Evolutionary conservation across 2,888 invertebrate genomes (phyloP), one percentile per base, ranked within the genome.

Genomic region (Iselma pallidipennis): DNA sequence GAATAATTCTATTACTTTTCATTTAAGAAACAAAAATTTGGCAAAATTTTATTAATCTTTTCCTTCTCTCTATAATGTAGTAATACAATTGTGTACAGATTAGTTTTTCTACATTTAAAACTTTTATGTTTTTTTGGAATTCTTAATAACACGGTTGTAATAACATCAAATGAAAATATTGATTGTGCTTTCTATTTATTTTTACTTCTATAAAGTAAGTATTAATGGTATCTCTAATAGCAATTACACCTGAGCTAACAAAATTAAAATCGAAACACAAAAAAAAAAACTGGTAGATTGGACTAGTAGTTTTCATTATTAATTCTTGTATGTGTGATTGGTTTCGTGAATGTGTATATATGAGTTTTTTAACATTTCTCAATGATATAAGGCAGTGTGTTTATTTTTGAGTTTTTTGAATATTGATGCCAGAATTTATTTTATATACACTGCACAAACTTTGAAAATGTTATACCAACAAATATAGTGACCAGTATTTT

Each of bases 401-500:
- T 62, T 61, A 59, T 63, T 65, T 63, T 61, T 49, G n/a, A n/a
- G n/a, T 19, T 42, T 42, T 42, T 42, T 2, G 16, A 65, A 55
- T 65, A 61, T 56, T 54, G 49, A 67, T 64, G 61, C 61, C 64
- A 57, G 54, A 59, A 23, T 26, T 57, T 49, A 28, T 21, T 14
- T 29, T 28, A 62, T 48, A 42, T 52, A 71, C 68, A 68, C 68
- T 68, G 71, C 68, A 55, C 64, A 68, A 66, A 55, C 59, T 66
- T 61, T 37, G 49, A 59, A 28, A 31, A 26, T 28, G 9, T 14
- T 52, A 61, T 25, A 10, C 25, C 48, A 57, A 63, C 62, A 65
- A 62, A 60, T 66, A 71, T 65, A 71, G 70, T 71, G 71, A 72
- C 69, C 63, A 68, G 69, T 67, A 66, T 66, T 55, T 42, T 37